phyloP scores from a whole-genome alignment of 2,797 vertebrate species.

The Ctenosaura bakeri region DNA sequence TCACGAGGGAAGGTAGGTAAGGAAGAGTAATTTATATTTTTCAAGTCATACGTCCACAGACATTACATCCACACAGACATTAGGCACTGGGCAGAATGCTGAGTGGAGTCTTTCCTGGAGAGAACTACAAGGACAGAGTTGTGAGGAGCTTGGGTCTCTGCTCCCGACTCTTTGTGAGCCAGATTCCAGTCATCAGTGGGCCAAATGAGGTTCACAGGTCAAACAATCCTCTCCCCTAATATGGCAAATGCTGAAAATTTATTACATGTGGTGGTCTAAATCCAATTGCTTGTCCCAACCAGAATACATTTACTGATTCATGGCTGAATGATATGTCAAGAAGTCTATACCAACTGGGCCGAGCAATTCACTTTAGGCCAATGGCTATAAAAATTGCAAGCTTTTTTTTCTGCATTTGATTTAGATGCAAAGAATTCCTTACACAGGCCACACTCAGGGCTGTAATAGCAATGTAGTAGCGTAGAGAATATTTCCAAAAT shows the following conservation, averaged over 20 bases:
- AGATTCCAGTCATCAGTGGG: background rate
- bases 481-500: background rate
- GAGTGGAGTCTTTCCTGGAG: no score
- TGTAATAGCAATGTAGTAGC: background rate
- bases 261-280: background rate
- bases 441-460: no score
- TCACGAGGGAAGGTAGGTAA: no score
- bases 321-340: no score
- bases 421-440: background rate
- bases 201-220: background rate
- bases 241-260: background rate
- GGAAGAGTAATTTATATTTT: background rate
- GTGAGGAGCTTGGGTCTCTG: background rate
- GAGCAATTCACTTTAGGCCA: no score
- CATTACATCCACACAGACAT: background rate
- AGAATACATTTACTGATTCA: no score
- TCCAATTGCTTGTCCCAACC: no score
- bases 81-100: no score
- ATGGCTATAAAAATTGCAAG: background rate
- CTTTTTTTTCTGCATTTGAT: background rate
- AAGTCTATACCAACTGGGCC: no score
- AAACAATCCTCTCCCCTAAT: background rate
- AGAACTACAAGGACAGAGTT: background rate
- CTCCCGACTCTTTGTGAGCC: background rate
- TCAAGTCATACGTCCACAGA: background rate